Base-by-base conservation (phyloP, 2,888 invertebrate species). In the Drosophila eohydei region DNA sequence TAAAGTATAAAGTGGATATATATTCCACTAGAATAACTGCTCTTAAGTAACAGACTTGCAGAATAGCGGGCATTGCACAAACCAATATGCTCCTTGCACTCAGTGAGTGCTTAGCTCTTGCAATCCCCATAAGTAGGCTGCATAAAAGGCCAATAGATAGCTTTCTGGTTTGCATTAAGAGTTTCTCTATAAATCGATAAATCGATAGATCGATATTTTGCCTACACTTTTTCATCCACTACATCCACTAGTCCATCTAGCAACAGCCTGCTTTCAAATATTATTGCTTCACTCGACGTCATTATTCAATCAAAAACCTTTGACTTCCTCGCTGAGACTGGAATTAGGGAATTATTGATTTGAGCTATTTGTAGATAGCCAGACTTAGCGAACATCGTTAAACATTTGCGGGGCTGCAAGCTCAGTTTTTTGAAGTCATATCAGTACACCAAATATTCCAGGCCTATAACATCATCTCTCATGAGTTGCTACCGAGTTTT, bases 91-190 rank as follows among this genome's bases (percentile, higher is more conserved):
- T 11, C 4, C 1, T 36, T 36, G 12, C 36, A 36, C 36, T 12
- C 4, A 4, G 36, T 4, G 36, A 12, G 36, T 12, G 34, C 1
- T 8, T 9, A 16, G 21, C 12, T 44, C 12, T 7, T 14, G 14
- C 6, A 0, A 46, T 48, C 48, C 48, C 48, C n/a, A 48, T 4
- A 48, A 48, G 48, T 48, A 30, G 30, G 48, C 48, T 48, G 48
- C 9, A 30, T 12, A 11, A 30, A 2, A 26, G 8, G 7, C 6
- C 26, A 11, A 9, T 9, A 41, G 9, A 41, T 16, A 12, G 12
- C 14, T 36, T 14, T 1, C 4, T 38, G 1, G 5, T 4, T n/a
- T 1, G 4, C n/a, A 7, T 3, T 6, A 6, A n/a, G 7, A 40
- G 40, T 40, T n/a, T 6, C 40, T 16, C 9, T 16, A 16, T 4